A percentile compares a stretch with the other conserved stretches of the same genome.
Conservation (phyloP, 2,888 invertebrate species). For the Tinea trinotella region DNA sequence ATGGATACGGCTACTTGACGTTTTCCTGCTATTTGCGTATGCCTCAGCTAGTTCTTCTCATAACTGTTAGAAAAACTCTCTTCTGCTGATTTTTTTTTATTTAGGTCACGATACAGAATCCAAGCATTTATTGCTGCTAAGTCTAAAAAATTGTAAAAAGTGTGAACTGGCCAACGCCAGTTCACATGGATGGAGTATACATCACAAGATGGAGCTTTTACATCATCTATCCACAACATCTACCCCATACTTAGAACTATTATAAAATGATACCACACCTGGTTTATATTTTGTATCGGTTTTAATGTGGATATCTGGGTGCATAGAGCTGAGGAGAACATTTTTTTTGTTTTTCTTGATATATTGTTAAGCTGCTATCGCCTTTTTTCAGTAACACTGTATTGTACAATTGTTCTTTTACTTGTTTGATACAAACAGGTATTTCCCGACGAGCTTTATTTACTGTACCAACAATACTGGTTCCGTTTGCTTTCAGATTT, state of each 20-base stretch:
- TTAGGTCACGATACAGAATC: not conserved
- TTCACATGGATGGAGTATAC: slow-evolving; percentile 15
- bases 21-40: too few species aligned
- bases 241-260: not conserved
- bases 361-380: not conserved
- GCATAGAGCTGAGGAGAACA: not conserved
- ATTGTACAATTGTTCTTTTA: not conserved
- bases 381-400: not conserved
- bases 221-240: too few species aligned
- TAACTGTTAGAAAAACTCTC: not conserved
- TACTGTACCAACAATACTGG: not conserved
- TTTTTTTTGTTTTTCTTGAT: not conserved
- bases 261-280: not conserved
- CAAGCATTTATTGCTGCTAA: slow-evolving; percentile 17
- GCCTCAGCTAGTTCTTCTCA: not conserved
- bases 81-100: not conserved
- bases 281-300: not conserved
- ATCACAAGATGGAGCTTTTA: too few species aligned
- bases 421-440: not conserved
- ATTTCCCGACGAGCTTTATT: not conserved
- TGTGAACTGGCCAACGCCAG: slow-evolving; percentile 20
- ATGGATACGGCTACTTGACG: too few species aligned
- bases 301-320: not conserved
- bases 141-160: slow-evolving; percentile 18
- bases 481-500: not conserved